Conservation (phyloP, 2,797 vertebrate genomes). For the Acipenser ruthenus region DNA sequence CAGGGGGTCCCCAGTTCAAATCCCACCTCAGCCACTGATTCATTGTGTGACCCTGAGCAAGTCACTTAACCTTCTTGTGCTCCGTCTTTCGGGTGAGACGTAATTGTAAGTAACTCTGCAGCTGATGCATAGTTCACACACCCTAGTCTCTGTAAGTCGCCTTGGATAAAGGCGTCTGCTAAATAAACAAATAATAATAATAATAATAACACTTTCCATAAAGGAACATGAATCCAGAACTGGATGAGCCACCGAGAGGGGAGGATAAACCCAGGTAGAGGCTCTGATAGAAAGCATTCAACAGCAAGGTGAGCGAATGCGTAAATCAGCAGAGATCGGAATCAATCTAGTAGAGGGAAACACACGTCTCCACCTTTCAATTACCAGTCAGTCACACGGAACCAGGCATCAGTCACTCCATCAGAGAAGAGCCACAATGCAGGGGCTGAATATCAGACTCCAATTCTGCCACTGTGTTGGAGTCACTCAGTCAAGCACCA, state of each 20-base stretch:
- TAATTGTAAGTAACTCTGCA: no score
- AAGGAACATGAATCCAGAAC: no score
- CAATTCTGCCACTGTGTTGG: slow-evolving; percentile 1
- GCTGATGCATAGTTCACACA: no score
- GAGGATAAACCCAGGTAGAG: background rate
- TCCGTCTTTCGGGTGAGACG: no score
- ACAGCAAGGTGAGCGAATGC: slow-evolving; percentile 16
- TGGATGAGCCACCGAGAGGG: background rate
- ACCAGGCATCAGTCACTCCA: slow-evolving; percentile 11
- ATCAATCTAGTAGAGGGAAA: slow-evolving; percentile 22
- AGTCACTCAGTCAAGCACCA: slow-evolving; percentile 6
- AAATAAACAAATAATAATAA: no score
- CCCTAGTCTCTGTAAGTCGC: no score
- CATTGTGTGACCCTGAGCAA: no score
- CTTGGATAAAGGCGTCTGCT: no score
- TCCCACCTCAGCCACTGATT: no score
- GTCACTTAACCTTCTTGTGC: no score
- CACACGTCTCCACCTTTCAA: slow-evolving; percentile 17
- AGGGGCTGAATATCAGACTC: slow-evolving; percentile 13
- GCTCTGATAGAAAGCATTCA: slow-evolving; percentile 14
- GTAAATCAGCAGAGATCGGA: slow-evolving; percentile 27
- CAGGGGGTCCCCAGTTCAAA: no score
- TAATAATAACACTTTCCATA: no score
- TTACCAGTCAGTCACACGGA: slow-evolving; percentile 20
- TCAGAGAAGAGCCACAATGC: slow-evolving; percentile 13